Evolutionary conservation across 2,888 invertebrate species (phyloP).

Genomic region (Nebria brevicollis): DNA sequence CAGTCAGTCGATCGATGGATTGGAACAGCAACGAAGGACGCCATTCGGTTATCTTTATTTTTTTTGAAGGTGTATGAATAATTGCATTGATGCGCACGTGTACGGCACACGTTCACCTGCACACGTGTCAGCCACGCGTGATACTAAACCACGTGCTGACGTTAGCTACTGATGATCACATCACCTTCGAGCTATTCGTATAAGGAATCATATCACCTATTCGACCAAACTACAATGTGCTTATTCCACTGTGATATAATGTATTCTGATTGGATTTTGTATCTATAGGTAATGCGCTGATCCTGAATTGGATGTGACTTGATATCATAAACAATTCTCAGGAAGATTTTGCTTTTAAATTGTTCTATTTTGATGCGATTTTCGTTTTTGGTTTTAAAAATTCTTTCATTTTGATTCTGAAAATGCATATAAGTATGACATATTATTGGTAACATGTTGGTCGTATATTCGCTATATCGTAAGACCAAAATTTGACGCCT

Average conservation of each 20-base stretch:
- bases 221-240: neutral
- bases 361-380: too few relatives aligned
- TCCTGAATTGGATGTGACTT: neutral
- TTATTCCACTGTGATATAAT: neutral
- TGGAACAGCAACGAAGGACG: too few relatives aligned
- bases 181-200: neutral
- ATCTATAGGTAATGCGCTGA: neutral
- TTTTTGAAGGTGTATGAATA: neutral
- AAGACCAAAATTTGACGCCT: too few relatives aligned
- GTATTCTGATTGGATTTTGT: neutral
- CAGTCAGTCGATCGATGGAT: too few relatives aligned
- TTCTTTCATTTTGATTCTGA: too few relatives aligned
- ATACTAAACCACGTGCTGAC: neutral
- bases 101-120: conserved; percentile 27
- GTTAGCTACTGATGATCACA: neutral
- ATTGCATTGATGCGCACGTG: conserved; percentile 12
- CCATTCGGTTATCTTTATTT: too few relatives aligned
- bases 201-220: neutral
- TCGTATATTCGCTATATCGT: too few relatives aligned
- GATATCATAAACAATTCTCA: neutral
- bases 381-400: too few relatives aligned
- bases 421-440: too few relatives aligned
- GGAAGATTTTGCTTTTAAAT: too few relatives aligned
- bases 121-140: conserved; percentile 25
- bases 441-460: too few relatives aligned